Evolutionary conservation across 2,888 invertebrate genomes (phyloP), one percentile per base, ranked within the genome.

Genomic region (Epinotia demarniana): DNA sequence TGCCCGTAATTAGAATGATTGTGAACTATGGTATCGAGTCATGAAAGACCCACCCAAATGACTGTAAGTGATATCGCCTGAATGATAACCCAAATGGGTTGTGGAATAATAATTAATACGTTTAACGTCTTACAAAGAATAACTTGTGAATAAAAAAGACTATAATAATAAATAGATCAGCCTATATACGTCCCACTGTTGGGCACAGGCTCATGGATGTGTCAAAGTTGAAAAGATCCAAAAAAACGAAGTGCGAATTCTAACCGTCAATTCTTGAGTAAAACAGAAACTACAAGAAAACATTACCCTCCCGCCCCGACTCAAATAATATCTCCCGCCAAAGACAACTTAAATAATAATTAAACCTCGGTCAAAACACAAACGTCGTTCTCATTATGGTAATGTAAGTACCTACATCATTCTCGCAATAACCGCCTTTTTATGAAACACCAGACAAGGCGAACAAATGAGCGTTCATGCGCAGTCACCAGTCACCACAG

Each of bases 341-440:
- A 33, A 33, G 33, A 33, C 8, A 8, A 33, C 12, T 13, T 16
- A 49, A 49, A 49, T 18, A 49, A 3, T 46, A 66, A 49, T 19
- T 18, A 19, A 67, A 67, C 57, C 19, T 43, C 19, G 23, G 43
- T 58, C 58, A 68, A 68, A 39, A 68, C 39, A 43, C 46, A 68
- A 68, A 39, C 57, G 39, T 11, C 19, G 19, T 58, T 43, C 23
- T 58, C 68, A 68, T 73, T 68, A 68, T 68, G 55, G 9, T 68
- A 73, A 73, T 73, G 57, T 8, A 27, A 33, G 33, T 68, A 23
- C 68, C 43, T 46, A 3, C 63, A 39, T 23, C 19, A 46, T 19
- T 23, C 62, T 13, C 9, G 43, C 57, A n/a, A 64, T 23, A 23
- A 27, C 58, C 72, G 33, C 72, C 72, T 66, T 66, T 66, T 49